Evolutionary conservation across 2,888 invertebrate species (phyloP).

Genomic region (Drosophila eohydei): DNA sequence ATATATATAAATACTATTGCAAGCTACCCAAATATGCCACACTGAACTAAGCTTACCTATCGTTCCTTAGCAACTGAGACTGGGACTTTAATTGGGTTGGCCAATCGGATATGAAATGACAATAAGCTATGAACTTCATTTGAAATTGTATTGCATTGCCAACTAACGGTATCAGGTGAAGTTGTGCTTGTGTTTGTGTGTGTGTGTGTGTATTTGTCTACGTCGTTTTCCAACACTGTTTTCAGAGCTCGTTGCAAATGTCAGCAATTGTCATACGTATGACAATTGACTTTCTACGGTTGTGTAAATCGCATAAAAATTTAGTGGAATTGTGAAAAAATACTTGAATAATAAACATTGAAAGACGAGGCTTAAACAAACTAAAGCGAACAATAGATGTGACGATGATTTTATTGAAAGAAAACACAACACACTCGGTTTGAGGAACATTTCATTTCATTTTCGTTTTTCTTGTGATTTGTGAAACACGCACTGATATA

Average conservation of each 20-base stretch:
- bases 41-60: background rate
- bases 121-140: no score
- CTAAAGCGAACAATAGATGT: conserved; percentile 23
- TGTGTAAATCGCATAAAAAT: conserved; percentile 10
- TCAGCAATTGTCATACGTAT: background rate
- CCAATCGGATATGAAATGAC: background rate
- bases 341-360: background rate
- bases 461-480: conserved; percentile 12
- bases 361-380: background rate
- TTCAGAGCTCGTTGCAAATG: background rate
- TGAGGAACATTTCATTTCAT: conserved; percentile 9
- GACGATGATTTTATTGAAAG: conserved; percentile 27
- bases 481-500: conserved; percentile 1
- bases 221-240: conserved; percentile 24
- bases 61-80: background rate
- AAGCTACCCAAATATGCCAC: background rate
- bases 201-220: background rate
- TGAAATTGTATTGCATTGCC: background rate
- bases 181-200: background rate
- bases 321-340: conserved; percentile 9
- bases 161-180: background rate
- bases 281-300: conserved; percentile 16
- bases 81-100: background rate
- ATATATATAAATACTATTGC: no score
- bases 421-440: conserved; percentile 11